Percentiles rank a stretch among this genome's conserved stretches.
Conservation (phyloP, 2,888 invertebrate species). For the Ischnus inquisitorius region DNA sequence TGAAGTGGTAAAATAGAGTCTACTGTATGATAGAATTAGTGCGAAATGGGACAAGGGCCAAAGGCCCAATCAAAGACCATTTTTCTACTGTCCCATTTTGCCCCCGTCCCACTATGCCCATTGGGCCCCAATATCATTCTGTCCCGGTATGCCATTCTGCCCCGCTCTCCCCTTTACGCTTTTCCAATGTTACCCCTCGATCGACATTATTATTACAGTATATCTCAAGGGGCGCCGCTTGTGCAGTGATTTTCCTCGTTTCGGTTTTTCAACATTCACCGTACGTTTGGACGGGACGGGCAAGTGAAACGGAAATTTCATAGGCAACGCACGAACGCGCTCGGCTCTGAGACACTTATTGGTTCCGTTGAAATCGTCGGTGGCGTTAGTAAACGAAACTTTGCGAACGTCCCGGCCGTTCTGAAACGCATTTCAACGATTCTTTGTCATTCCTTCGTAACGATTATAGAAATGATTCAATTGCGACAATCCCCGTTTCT, state of each 20-base stretch:
- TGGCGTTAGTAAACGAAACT: conserved; percentile 51
- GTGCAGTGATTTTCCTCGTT: not conserved
- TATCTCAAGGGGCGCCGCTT: no score
- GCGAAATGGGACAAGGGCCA: no score
- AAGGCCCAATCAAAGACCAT: no score
- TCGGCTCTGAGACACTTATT: conserved; percentile 55
- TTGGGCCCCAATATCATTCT: no score
- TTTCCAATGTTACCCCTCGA: no score
- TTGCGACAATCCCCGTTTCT: conserved; percentile 9
- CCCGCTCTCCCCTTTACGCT: no score
- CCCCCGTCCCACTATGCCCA: no score
- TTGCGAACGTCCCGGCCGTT: not conserved
- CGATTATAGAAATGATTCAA: conserved; percentile 68
- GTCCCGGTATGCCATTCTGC: no score
- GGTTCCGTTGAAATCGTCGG: conserved; percentile 65
- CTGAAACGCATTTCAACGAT: conserved; percentile 12
- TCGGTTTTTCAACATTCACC: conserved; percentile 6
- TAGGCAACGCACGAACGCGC: conserved; percentile 38
- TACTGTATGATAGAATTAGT: no score
- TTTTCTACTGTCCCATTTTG: no score
- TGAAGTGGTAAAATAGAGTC: no score
- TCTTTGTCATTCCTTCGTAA: conserved; percentile 44
- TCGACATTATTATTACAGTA: no score
- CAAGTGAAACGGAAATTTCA: conserved; percentile 46
- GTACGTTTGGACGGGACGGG: conserved; percentile 6